These are phyloP conservation scores for Archegozetes longisetosus DNA, from an alignment of 1,140 invertebrate genomes.

Conservation along the genomic window DNA sequence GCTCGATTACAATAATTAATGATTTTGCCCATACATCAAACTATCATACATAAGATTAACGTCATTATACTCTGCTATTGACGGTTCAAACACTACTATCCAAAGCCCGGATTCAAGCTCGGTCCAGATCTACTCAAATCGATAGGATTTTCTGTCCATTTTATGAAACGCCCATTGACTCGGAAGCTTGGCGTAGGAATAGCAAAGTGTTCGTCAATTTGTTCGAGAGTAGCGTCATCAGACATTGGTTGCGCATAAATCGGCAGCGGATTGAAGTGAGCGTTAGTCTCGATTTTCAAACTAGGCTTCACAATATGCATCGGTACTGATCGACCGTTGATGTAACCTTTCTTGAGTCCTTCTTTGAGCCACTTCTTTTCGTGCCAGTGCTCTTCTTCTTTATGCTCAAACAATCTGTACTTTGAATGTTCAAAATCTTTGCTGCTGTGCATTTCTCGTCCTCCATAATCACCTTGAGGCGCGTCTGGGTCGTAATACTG, in stretches of 20 bases:
- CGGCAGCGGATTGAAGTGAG: conserved; percentile 7
- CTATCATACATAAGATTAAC: too few relatives aligned
- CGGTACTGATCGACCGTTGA: not conserved
- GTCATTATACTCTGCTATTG: too few relatives aligned
- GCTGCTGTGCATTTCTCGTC: not conserved
- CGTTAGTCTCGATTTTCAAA: not conserved
- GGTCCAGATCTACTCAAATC: not conserved
- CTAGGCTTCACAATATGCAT: not conserved
- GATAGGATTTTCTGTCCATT: conserved; percentile 5
- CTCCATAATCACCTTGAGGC: not conserved
- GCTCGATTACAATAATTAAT: too few relatives aligned
- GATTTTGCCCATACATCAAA: too few relatives aligned
- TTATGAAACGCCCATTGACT: not conserved
- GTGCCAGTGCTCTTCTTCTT: conserved; percentile 18
- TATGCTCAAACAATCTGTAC: conserved; percentile 12
- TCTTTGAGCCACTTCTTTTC: conserved; percentile 13
- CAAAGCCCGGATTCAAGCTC: too few relatives aligned
- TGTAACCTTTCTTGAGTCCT: not conserved
- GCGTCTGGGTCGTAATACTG: not conserved
- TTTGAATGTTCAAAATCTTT: not conserved
- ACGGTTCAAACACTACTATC: too few relatives aligned
- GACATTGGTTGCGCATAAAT: conserved; percentile 7
- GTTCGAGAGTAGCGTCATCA: not conserved
- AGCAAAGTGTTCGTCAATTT: conserved; percentile 11
- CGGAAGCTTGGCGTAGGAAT: conserved; percentile 11